Conservation (phyloP, 2,113 vertebrate genomes). For the Hypanus sabinus region DNA sequence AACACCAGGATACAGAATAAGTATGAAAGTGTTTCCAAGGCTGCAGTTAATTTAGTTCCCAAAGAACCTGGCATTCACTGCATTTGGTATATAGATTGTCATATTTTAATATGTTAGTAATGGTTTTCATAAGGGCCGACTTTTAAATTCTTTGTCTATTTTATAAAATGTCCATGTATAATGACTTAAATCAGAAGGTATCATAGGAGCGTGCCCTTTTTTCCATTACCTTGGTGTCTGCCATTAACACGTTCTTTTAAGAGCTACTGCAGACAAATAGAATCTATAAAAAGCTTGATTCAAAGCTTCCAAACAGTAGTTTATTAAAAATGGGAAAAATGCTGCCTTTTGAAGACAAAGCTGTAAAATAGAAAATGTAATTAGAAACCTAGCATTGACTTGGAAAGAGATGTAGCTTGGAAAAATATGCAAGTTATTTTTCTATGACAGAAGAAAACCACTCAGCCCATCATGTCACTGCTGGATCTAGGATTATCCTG, state of each 20-base stretch:
- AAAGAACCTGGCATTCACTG: conserved; percentile 71
- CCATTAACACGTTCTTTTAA: conserved; percentile 79
- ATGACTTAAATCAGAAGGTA: conserved; percentile 76
- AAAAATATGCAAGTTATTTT: neutral
- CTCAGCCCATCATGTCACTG: too few species aligned
- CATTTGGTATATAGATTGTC: conserved; percentile 77
- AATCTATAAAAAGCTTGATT: conserved; percentile 64
- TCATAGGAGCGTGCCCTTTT: conserved; percentile 73
- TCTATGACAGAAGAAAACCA: too few species aligned
- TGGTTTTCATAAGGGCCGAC: conserved; percentile 71
- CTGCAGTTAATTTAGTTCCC: conserved; percentile 78
- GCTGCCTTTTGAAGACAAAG: neutral
- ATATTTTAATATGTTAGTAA: conserved; percentile 74
- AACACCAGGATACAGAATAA: conserved; percentile 81
- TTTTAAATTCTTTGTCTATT: conserved; percentile 71
- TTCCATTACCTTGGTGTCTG: conserved; percentile 77
- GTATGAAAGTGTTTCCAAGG: conserved; percentile 76
- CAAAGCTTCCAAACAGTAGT: conserved; percentile 50
- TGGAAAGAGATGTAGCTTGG: neutral
- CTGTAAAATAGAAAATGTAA: neutral
- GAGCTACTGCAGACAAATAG: conserved; percentile 65
- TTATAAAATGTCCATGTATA: conserved; percentile 72
- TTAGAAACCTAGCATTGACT: neutral
- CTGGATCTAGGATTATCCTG: too few species aligned
- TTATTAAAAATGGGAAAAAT: neutral